Base-by-base conservation (phyloP, 1,140 invertebrate genomes). In the Proales similis region DNA sequence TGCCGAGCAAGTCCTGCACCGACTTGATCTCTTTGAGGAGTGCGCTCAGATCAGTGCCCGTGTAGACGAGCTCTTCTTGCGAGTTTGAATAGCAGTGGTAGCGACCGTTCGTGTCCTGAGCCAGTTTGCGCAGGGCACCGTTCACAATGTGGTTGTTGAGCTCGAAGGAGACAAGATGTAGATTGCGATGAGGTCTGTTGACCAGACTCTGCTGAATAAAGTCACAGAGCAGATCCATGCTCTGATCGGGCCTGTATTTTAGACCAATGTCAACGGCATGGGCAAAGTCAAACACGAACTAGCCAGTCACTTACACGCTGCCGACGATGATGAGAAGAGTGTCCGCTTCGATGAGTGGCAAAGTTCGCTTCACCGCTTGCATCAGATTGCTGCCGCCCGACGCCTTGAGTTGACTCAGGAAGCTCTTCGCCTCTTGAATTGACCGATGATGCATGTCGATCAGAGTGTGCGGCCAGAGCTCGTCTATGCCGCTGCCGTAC, bases 1-100 rank as follows among this genome's bases (percentile, higher is more conserved):
- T 83, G 68, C 88, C 86, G 0, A 93, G 82, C 0, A 90, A 76
- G 64, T 85, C 84, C 64, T 78, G 71, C 4, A 68, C 68, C 53
- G 69, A 70, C 64, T 73, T 68, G 26, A 77, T 72, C 65, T 76
- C 75, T 46, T 70, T 69, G 60, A 77, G 36, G 29, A 77, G 49
- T 3, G 71, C 32, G 47, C 69, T 70, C 48, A 76, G 74, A 48
- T 77, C 75, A 53, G 73, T 72, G 4, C 74, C 68, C 22, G 71
- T 72, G 63, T 77, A 76, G 20, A 75, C 74, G 63, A 71, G 69
- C 48, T 75, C 72, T 66, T 76, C 73, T 70, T 68, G 70, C 30
- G 67, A 70, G 7, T 72, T 68, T 30, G 73, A 68, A 63, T 74
- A 77, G 65, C 74, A 75, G 51, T 77, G 75, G 65, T 72, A 77